Percentiles rank a stretch among this genome's conserved stretches.
Evolutionary conservation across 2,888 invertebrate genomes (phyloP).

Genomic region (Troilus luridus): DNA sequence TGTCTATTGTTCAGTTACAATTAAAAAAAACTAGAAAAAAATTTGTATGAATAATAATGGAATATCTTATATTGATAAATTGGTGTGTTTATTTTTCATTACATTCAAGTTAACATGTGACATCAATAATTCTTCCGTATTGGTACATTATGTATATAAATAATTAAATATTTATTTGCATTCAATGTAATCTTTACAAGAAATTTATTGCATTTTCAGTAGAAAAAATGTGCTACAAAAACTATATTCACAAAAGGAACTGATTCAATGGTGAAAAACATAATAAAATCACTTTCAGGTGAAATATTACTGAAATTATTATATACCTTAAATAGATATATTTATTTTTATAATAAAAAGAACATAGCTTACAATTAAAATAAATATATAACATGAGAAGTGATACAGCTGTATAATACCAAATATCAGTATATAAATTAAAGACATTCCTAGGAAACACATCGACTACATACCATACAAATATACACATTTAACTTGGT

Average conservation of each 20-base stretch:
- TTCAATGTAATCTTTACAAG: neutral
- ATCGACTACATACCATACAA: constrained; percentile 52
- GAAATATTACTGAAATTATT: constrained; percentile 26
- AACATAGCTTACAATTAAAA: constrained; percentile 53
- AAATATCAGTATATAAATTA: constrained; percentile 42
- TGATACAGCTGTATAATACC: constrained; percentile 47
- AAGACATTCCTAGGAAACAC: constrained; percentile 57
- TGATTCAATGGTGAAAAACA: constrained; percentile 4
- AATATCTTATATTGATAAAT: constrained; percentile 7
- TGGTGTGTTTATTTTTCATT: constrained; percentile 39
- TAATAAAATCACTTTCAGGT: neutral
- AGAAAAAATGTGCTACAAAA: constrained; percentile 46
- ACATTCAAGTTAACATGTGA: constrained; percentile 43
- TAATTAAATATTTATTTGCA: constrained; percentile 3
- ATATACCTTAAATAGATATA: constrained; percentile 29
- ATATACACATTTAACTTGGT: constrained; percentile 57
- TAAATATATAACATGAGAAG: constrained; percentile 50
- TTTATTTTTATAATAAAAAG: constrained; percentile 39
- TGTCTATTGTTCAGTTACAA: neutral
- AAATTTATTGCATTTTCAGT: constrained; percentile 34
- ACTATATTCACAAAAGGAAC: constrained; percentile 32
- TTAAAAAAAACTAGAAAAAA: neutral
- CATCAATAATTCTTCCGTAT: constrained; percentile 6
- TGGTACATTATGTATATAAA: constrained; percentile 19
- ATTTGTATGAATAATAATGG: neutral